These are phyloP conservation scores for Okapia johnstoni DNA, from an alignment of 2,113 vertebrate species.

Conservation along the genomic window DNA sequence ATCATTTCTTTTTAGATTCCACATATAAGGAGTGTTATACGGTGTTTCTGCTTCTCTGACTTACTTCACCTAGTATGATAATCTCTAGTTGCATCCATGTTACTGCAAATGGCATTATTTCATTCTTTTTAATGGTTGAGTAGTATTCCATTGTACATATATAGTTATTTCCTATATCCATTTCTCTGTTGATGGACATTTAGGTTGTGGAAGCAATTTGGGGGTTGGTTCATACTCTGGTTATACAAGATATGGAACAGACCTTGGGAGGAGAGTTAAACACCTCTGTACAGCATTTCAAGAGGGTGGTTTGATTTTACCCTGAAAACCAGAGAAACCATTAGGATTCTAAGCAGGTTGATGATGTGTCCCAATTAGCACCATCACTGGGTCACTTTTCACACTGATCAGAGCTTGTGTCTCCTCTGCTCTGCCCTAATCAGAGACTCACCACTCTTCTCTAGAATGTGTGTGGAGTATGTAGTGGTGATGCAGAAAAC, in stretches of 20 bases:
- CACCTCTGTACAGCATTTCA: not conserved
- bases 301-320: not conserved
- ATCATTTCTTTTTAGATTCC: not conserved
- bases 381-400: not conserved
- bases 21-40: not conserved
- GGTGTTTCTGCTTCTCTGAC: not conserved
- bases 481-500: not conserved
- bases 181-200: not conserved
- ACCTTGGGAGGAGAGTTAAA: not conserved
- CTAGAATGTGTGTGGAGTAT: not conserved
- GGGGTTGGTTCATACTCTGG: not conserved
- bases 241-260: not conserved
- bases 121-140: not conserved
- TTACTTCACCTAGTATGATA: not conserved
- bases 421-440: rapidly evolving
- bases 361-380: not conserved
- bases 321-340: not conserved
- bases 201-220: not conserved
- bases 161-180: not conserved
- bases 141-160: not conserved
- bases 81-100: not conserved
- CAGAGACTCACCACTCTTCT: not conserved
- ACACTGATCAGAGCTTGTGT: not conserved
- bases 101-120: not conserved
- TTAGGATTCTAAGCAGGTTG: too few relatives aligned